Conservation (phyloP, 2,113 vertebrate species). For the Alosa alosa region DNA sequence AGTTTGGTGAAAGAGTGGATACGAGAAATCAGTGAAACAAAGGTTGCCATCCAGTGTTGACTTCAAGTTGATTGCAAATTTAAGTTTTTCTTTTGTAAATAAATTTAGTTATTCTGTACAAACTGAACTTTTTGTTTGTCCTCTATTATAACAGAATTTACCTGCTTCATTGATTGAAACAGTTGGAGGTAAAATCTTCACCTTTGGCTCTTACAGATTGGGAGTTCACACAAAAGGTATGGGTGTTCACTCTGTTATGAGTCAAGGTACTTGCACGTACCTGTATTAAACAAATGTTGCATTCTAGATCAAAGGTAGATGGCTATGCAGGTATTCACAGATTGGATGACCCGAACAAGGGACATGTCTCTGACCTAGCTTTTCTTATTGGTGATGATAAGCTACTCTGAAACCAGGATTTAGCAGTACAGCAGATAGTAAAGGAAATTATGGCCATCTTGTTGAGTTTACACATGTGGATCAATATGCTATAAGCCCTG, state of each 20-base stretch:
- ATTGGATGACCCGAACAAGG: too few species aligned
- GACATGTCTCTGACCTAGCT: background rate
- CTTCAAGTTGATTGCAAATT: background rate
- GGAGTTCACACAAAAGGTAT: constrained; percentile 89
- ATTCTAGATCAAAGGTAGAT: background rate
- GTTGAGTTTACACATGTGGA: background rate
- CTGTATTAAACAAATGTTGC: background rate
- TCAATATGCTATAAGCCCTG: background rate
- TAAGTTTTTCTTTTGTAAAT: background rate
- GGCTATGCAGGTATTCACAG: too few species aligned
- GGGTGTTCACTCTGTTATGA: background rate
- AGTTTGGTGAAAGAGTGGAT: constrained; percentile 88
- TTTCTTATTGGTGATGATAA: too few species aligned
- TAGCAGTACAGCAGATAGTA: background rate
- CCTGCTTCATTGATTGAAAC: constrained; percentile 83
- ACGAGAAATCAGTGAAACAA: constrained; percentile 83
- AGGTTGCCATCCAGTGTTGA: constrained; percentile 64
- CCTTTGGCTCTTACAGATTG: constrained; percentile 88
- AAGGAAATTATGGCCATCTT: background rate
- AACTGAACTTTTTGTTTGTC: background rate
- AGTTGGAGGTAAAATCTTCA: constrained; percentile 89
- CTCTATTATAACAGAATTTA: constrained; percentile 75
- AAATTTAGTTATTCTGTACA: background rate
- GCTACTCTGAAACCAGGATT: background rate
- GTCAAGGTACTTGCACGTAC: background rate